Conservation (phyloP, 2,888 invertebrate species). For the Adelphocoris suturalis region DNA sequence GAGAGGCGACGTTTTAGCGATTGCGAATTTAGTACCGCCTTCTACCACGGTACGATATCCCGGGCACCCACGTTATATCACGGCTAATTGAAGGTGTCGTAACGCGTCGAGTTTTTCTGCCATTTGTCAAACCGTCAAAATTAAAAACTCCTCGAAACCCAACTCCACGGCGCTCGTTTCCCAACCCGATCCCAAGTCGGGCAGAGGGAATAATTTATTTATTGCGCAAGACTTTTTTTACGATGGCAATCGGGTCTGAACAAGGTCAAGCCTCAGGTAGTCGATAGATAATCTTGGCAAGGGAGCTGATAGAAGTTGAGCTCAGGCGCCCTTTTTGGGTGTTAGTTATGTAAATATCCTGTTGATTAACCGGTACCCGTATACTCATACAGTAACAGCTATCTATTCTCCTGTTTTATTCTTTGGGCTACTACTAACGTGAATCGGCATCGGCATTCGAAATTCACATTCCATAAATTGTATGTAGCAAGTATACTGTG, state of each 20-base stretch:
- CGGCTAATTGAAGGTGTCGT: conserved; percentile 32
- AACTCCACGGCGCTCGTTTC: background rate
- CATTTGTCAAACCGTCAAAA: conserved; percentile 39
- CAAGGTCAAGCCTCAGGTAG: background rate
- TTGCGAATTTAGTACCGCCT: background rate
- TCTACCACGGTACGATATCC: background rate
- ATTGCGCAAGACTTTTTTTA: conserved; percentile 25
- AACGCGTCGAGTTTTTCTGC: conserved; percentile 35
- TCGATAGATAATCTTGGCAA: background rate
- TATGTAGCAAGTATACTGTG: too few relatives aligned
- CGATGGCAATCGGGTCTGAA: background rate
- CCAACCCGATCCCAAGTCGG: background rate
- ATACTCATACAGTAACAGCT: too few relatives aligned
- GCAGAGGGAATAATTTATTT: conserved; percentile 24
- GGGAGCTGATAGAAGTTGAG: background rate
- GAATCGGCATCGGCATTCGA: too few relatives aligned
- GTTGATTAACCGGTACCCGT: too few relatives aligned
- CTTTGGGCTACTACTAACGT: too few relatives aligned
- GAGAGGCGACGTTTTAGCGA: background rate
- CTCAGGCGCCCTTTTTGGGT: background rate
- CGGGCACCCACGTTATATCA: conserved; percentile 31
- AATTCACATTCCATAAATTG: too few relatives aligned
- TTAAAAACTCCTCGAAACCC: conserved; percentile 5
- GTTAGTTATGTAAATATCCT: background rate
- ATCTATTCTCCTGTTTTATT: too few relatives aligned